Conservation (phyloP, 1,140 invertebrate species). For the Leptinotarsa undecemlineata region DNA sequence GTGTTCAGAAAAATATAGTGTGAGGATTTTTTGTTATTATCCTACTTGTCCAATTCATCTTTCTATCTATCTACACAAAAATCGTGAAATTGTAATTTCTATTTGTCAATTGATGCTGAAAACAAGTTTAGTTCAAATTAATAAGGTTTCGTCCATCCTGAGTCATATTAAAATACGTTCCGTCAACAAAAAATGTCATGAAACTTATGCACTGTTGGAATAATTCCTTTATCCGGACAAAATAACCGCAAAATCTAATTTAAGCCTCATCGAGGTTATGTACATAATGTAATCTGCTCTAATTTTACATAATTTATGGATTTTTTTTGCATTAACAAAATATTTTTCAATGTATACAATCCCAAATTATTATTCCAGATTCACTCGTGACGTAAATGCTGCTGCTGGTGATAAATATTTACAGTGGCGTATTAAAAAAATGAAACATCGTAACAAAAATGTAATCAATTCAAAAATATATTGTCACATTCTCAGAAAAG, state of each 20-base stretch:
- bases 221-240: neutral
- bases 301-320: neutral
- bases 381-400: too few relatives aligned
- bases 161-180: neutral
- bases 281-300: neutral
- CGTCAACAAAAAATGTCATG: neutral
- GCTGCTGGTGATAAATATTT: too few relatives aligned
- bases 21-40: too few relatives aligned
- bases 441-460: too few relatives aligned
- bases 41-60: too few relatives aligned
- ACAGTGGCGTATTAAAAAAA: too few relatives aligned
- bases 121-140: neutral
- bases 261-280: neutral
- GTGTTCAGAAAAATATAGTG: too few relatives aligned
- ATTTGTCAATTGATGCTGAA: too few relatives aligned
- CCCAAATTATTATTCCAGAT: neutral
- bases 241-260: neutral
- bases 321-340: conserved; percentile 3
- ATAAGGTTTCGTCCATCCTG: neutral
- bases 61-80: too few relatives aligned
- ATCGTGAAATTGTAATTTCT: too few relatives aligned
- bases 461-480: too few relatives aligned
- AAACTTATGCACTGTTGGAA: neutral
- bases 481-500: too few relatives aligned
- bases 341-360: neutral